Evolutionary conservation across 1,140 invertebrate genomes (phyloP).

Genomic region (Leptinotarsa lineolata): DNA sequence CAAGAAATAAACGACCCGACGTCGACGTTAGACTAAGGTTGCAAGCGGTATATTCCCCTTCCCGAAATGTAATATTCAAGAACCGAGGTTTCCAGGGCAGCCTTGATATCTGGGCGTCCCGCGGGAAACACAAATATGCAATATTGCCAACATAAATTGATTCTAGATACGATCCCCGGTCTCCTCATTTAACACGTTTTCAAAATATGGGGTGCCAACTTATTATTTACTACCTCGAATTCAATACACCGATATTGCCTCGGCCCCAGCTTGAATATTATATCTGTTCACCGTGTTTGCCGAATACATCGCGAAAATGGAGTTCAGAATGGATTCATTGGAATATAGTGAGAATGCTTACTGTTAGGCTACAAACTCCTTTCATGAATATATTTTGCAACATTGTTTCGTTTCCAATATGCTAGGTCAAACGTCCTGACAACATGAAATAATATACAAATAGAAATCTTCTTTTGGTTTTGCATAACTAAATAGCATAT

Average conservation of each 20-base stretch:
- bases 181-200: slow-evolving; percentile 54
- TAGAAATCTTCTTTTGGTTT: too few species aligned
- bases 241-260: slow-evolving; percentile 36
- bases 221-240: slow-evolving; percentile 48
- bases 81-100: slow-evolving; percentile 40
- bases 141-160: slow-evolving; percentile 56
- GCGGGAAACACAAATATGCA: slow-evolving; percentile 55
- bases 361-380: too few species aligned
- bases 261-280: slow-evolving; percentile 26
- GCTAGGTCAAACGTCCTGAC: too few species aligned
- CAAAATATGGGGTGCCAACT: slow-evolving; percentile 51
- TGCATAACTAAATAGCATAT: too few species aligned
- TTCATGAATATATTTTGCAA: too few species aligned
- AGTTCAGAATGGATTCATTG: not conserved
- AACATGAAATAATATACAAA: too few species aligned
- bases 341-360: not conserved
- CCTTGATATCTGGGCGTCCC: slow-evolving; percentile 48
- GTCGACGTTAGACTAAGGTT: slow-evolving; percentile 7
- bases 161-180: slow-evolving; percentile 52
- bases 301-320: not conserved
- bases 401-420: too few species aligned
- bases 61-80: slow-evolving; percentile 42
- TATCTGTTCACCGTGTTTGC: slow-evolving; percentile 4
- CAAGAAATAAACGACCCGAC: not conserved
- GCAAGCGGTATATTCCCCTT: slow-evolving; percentile 22